Evolutionary conservation across 1,140 invertebrate genomes (phyloP), one percentile per base, ranked within the genome.

Genomic region (Pseudomyrmex flavicornis): DNA sequence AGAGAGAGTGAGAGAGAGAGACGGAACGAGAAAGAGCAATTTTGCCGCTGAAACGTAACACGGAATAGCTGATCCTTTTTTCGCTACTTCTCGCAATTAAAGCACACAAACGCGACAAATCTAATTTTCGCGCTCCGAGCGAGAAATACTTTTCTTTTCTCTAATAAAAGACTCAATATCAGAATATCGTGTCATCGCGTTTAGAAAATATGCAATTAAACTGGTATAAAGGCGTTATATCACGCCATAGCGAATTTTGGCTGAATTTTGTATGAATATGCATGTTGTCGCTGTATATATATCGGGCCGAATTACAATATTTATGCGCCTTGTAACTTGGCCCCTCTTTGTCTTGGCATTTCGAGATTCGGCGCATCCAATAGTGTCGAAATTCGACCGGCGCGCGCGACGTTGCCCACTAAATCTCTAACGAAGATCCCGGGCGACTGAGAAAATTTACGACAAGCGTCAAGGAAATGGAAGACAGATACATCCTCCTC

Each of bases 371-470:
- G 66, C 44, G 44, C 56, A 50, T 80, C 68, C n/a, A 17, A 20
- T 44, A 61, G 12, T 54, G 20, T 52, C 58, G 77, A 87, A 87
- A 87, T 85, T 85, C 69, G 75, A 86, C 50, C 44, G 44, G 66
- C 26, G 35, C 35, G 35, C 35, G 5, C 35, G 35, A 0, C 59
- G 69, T 56, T 35, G 22, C 35, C 61, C 2, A 63, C 63, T 80
- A 85, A 84, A 62, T 72, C 63, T 44, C 74, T 63, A 87, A 87
- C 84, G 76, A 85, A 63, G 73, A 61, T 82, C 76, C 83, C 85
- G 52, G 26, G 82, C 59, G 82, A 56, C 62, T 17, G n/a, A 9
- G 20, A 22, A 72, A 85, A 87, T 85, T 87, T 87, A 87, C 79
- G 77, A 59, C 63, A 59, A 59, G 12, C 74, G 68, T 74, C 68